phyloP scores from a whole-genome alignment of 2,888 invertebrate genomes.

The Drosophila merina region DNA sequence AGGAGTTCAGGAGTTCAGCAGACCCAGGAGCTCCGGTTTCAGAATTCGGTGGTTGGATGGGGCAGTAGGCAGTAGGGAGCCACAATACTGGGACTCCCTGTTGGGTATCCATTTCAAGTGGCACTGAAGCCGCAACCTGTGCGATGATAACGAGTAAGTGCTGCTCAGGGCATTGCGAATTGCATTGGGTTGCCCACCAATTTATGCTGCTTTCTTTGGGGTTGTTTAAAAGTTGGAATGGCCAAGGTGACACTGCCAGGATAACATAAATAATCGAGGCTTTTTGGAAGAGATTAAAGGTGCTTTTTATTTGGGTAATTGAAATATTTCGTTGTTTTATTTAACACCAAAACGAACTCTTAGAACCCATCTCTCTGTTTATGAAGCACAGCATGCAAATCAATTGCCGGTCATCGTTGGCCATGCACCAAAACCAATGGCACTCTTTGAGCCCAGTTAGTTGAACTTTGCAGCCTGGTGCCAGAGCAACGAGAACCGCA shows the following conservation, averaged over 20 bases:
- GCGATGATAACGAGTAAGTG: constrained; percentile 62
- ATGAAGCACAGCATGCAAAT: constrained; percentile 48
- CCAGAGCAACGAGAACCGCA: constrained; percentile 38
- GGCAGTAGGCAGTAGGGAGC: constrained; percentile 18
- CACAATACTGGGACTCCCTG: constrained; percentile 34
- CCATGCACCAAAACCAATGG: constrained; percentile 7
- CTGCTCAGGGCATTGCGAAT: constrained; percentile 59
- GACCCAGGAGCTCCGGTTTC: neutral
- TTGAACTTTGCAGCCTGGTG: constrained; percentile 26
- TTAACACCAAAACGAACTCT: neutral
- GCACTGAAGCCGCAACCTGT: constrained; percentile 50
- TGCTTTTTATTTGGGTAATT: neutral
- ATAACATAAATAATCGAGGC: constrained; percentile 8
- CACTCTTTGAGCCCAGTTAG: constrained; percentile 32
- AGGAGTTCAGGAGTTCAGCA: constrained; percentile 4
- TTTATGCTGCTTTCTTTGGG: constrained; percentile 30
- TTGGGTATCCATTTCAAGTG: constrained; percentile 66
- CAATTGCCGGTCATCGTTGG: constrained; percentile 31
- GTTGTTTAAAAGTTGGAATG: constrained; percentile 8
- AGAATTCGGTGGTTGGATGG: constrained; percentile 7
- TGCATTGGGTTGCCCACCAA: constrained; percentile 57
- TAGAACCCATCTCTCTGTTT: neutral
- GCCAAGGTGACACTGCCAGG: constrained; percentile 6
- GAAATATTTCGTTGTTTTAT: no score
- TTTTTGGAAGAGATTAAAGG: neutral